Base-by-base conservation (phyloP, 2,113 vertebrate species). In the Bagarius yarrelli region DNA sequence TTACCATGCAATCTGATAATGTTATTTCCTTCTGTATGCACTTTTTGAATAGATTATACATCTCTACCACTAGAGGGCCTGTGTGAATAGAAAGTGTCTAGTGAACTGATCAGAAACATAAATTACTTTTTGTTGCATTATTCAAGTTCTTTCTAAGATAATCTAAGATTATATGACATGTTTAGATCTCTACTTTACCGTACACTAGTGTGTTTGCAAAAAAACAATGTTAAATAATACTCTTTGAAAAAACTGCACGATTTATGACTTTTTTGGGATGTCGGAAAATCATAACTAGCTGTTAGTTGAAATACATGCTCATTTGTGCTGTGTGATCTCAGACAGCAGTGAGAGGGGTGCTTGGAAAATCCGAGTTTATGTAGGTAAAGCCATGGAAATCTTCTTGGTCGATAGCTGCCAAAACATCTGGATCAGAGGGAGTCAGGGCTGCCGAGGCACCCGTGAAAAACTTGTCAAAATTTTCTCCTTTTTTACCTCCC, bases 391-490 rank as follows among this genome's bases (percentile, higher is more conserved):
- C 95, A 80, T 92, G 88, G 86, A 97, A 97, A 83, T 97, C 96
- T 0, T 94, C 91, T 90, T 96, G 95, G 86, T 95, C 94, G 1
- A 97, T 94, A 69, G 92, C 95, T n/a, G 95, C 95, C 19, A 96
- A 90, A 12, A 97, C 89, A 18, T 96, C 90, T 11, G 95, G 95
- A 88, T 97, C 96, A 0, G 96, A 96, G 1, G 96, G 96, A 0
- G 96, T 97, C 84, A 97, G 91, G 0, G 88, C 94, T 0, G 95
- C 92, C 0, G 94, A 92, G 23, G 94, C 94, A 6, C 90, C 91
- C 0, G 96, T 97, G 92, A 97, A 97, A 90, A 96, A 97, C 83
- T 95, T 94, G 90, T 97, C 96, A 40, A 97, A 97, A 85, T 97
- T 97, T 90, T 96, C 95, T 0, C 94, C 95, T 63, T 95, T 96